Evolutionary conservation across 2,113 vertebrate species (phyloP).

Genomic region (Cyprinodon tularosa): DNA sequence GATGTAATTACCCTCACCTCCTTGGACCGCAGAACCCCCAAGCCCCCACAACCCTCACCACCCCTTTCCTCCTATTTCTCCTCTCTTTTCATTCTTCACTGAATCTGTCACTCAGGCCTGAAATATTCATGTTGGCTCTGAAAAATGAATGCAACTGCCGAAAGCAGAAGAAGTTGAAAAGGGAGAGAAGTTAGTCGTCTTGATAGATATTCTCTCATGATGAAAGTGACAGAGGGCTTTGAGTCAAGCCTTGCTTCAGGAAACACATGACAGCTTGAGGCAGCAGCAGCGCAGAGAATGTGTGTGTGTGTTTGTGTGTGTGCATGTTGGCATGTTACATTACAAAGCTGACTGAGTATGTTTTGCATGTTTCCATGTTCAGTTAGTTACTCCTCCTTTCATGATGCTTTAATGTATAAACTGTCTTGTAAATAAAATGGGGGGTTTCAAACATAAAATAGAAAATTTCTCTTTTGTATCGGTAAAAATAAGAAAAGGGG

Average conservation of each 20-base stretch:
- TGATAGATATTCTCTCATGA: conserved; percentile 64
- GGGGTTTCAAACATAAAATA: not conserved
- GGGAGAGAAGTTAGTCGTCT: conserved; percentile 67
- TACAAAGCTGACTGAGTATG: not conserved
- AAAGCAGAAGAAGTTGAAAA: conserved; percentile 72
- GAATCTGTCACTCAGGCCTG: conserved; percentile 74
- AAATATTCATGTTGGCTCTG: conserved; percentile 76
- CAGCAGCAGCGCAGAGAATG: not conserved
- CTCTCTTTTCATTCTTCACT: conserved; percentile 73
- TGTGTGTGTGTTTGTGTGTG: not conserved
- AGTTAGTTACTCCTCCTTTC: not conserved
- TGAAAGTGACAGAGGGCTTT: conserved; percentile 66
- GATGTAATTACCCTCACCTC: conserved; percentile 72
- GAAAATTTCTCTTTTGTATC: not conserved
- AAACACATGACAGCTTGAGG: conserved; percentile 23
- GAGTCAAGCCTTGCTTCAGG: conserved; percentile 57
- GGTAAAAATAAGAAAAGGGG: not conserved
- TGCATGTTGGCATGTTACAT: not conserved
- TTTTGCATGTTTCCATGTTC: conserved; percentile 3
- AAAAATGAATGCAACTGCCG: conserved; percentile 77
- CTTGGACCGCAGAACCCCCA: conserved; percentile 29
- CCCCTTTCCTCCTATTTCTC: conserved; percentile 16
- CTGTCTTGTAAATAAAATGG: not conserved
- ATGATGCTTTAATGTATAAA: not conserved
- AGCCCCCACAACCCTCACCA: not conserved